Evolutionary conservation across 2,888 invertebrate genomes (phyloP).

Genomic region (Tenthredo livida): DNA sequence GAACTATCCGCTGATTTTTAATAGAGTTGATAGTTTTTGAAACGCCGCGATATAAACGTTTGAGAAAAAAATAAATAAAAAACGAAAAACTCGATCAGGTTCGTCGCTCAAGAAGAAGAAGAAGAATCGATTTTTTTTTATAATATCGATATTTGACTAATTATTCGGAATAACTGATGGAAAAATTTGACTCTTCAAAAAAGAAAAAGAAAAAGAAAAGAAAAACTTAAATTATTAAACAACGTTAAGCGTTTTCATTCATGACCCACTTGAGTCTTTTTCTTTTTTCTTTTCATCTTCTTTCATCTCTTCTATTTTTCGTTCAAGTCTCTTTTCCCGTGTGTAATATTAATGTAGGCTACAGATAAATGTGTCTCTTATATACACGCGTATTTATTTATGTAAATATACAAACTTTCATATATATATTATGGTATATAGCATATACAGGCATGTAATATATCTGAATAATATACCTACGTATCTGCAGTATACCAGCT

Average conservation of each 20-base stretch:
- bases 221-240: not conserved
- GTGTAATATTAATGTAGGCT: slow-evolving; percentile 36
- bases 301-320: slow-evolving; percentile 18
- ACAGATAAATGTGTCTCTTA: slow-evolving; percentile 8
- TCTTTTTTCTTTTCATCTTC: not conserved
- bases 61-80: too few species aligned
- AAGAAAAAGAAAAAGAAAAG: not conserved
- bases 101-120: too few species aligned
- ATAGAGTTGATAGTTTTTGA: too few species aligned
- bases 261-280: not conserved
- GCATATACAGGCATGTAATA: not conserved
- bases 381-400: not conserved
- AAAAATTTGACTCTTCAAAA: not conserved
- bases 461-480: not conserved
- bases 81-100: too few species aligned
- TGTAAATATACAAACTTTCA: not conserved
- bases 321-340: slow-evolving; percentile 23
- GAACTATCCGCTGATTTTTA: too few species aligned
- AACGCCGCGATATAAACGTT: too few species aligned
- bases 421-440: not conserved
- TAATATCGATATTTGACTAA: too few species aligned
- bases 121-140: too few species aligned
- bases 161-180: too few species aligned
- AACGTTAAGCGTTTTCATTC: slow-evolving; percentile 7
- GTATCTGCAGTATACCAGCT: slow-evolving; percentile 25